Base-by-base conservation (phyloP, 1,140 invertebrate species). In the Euglossa dilemma region DNA sequence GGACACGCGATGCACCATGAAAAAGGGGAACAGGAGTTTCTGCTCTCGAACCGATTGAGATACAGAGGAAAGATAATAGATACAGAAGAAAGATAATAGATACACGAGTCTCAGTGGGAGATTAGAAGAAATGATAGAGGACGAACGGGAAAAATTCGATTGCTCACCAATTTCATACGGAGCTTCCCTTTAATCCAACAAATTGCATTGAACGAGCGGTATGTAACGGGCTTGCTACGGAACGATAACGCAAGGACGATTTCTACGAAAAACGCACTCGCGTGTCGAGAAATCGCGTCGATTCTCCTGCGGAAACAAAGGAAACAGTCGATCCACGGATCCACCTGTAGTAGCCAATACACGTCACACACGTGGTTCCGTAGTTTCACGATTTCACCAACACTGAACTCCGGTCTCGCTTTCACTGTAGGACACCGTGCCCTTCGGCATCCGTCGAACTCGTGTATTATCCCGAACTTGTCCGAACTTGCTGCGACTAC, bases 121-220 rank as follows among this genome's bases (percentile, higher is more conserved):
- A 45, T 54, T 63, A 11, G 7, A 73, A 16, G 36, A 28, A 54
- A 54, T 18, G 59, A 76, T 36, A 25, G 14, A 36, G 0, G 8
- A 16, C 1, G 0, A 25, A 52, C 8, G 45, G 47, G 14, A 69
- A 36, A 76, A 72, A 43, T 36, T 50, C 45, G 4, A 2, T 59
- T n/a, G 25, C 75, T 43, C 70, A 87, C 86, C 81, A 66, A 73
- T 76, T 18, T 87, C 61, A 57, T 80, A 16, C 47, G 18, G n/a
- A n/a, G 9, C n/a, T 18, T n/a, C 14, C 67, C 52, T 20, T 77
- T 67, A 84, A 87, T 87, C 71, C 67, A 54, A 59, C 23, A 78
- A 66, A 59, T 73, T 61, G 76, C 59, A 70, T n/a, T 6, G 16
- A 56, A 83, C 63, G 7, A n/a, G n/a, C 25, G 54, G 8, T n/a